phyloP scores from a whole-genome alignment of 2,797 vertebrate genomes.

The Thripadectes ignobilis region DNA sequence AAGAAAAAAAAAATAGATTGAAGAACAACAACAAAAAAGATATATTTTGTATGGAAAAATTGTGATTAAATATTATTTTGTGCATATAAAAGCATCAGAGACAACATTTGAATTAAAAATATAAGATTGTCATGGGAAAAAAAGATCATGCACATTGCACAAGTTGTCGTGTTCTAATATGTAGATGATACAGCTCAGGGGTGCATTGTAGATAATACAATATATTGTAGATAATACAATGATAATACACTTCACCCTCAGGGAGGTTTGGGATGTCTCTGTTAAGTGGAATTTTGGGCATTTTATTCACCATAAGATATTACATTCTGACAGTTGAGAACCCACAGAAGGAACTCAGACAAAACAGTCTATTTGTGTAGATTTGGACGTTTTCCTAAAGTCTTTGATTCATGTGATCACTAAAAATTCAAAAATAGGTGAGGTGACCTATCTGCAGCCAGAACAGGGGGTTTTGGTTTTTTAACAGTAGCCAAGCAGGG shows the following conservation, averaged over 20 bases:
- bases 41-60: neutral
- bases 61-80: neutral
- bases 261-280: accelerated
- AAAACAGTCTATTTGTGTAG: neutral
- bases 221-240: too few species aligned
- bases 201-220: too few species aligned
- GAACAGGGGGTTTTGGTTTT: neutral
- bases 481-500: neutral
- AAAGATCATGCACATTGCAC: neutral
- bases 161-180: neutral
- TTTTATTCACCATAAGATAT: neutral
- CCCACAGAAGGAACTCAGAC: neutral
- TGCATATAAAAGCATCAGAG: neutral
- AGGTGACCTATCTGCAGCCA: neutral
- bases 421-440: neutral
- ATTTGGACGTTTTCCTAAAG: neutral
- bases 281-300: neutral
- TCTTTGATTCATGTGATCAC: neutral
- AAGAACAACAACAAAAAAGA: neutral
- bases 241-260: too few species aligned
- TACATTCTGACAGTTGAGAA: neutral
- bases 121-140: neutral
- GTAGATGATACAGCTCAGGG: neutral
- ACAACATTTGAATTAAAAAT: neutral
- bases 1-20: neutral